These are phyloP conservation scores for Tyria jacobaeae DNA, from an alignment of 2,888 invertebrate genomes.

Conservation along the genomic window DNA sequence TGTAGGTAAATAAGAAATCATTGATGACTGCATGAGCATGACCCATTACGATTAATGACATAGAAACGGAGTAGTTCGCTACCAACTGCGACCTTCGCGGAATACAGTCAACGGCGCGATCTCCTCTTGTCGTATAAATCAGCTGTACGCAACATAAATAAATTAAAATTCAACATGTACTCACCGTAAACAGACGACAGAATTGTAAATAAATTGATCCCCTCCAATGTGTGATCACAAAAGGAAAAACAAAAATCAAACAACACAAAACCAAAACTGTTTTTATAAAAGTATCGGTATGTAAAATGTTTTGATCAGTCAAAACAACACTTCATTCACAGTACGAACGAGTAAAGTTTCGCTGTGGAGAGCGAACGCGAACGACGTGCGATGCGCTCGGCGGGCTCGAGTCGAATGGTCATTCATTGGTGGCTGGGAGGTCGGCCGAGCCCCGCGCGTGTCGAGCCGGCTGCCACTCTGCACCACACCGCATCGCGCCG, in stretches of 20 bases:
- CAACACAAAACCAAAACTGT: constrained; percentile 79
- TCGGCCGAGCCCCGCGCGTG: constrained; percentile 30
- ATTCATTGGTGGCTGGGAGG: constrained; percentile 20
- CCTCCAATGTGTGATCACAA: constrained; percentile 80
- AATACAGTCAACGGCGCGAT: constrained; percentile 71
- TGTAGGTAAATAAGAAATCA: constrained; percentile 33
- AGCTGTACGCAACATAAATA: constrained; percentile 74
- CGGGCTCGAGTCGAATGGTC: constrained; percentile 74
- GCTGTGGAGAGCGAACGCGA: constrained; percentile 60
- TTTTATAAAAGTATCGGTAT: constrained; percentile 65
- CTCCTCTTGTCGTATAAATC: constrained; percentile 76
- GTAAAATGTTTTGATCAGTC: constrained; percentile 60
- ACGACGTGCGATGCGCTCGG: constrained; percentile 67
- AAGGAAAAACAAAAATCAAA: constrained; percentile 73
- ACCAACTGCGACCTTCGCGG: constrained; percentile 72
- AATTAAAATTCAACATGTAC: constrained; percentile 78
- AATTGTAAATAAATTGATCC: constrained; percentile 77
- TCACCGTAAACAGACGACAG: constrained; percentile 81
- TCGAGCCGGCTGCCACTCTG: constrained; percentile 17
- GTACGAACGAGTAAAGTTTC: constrained; percentile 77
- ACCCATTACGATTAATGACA: constrained; percentile 59
- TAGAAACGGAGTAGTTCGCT: constrained; percentile 68
- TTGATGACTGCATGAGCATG: constrained; percentile 45
- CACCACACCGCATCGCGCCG: constrained; percentile 38
- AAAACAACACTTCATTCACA: constrained; percentile 78